Evolutionary conservation across 2,113 vertebrate species (phyloP), one percentile per base, ranked within the genome.

Genomic region (Eleginops maclovinus): DNA sequence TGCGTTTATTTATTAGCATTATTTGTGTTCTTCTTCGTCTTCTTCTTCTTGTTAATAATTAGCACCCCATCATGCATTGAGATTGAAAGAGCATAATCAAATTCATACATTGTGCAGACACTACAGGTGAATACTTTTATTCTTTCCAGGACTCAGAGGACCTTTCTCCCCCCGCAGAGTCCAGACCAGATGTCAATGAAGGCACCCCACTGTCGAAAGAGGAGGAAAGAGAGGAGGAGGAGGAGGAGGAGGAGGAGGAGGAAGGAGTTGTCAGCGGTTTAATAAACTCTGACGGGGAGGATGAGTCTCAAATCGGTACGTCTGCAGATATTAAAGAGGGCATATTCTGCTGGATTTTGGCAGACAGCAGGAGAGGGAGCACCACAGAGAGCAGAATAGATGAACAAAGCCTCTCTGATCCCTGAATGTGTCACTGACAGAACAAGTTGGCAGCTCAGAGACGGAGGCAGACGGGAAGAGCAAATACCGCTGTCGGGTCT

Each of bases 281-380:
- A 77, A 91, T 90, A 3, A 91, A 91, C 83, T 90, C 90, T 21
- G 90, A 91, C 0, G 90, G 90, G 4, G 90, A 91, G 21, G 87
- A 90, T 22, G 88, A 91, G 62, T 72, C 14, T 1, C 7, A n/a
- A 1, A 17, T 14, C 3, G 58, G 82, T 89, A 53, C 14, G 60
- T 59, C 19, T 14, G 19, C 26, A 1, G 26, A 31, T 31, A 31
- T 31, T 31, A 31, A 31, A 31, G 5, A 31, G 31, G 28, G 28
- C 28, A 31, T 31, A 31, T 31, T 31, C 28, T 31, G 28, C 28
- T 31, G 28, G 28, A 31, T 31, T 31, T 31, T 31, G 28, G n/a
- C n/a, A n/a, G n/a, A n/a, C n/a, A n/a, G n/a, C 1, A 31, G 28
- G 28, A 31, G 31, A 31, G 31, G 31, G 31, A 36, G 8, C 31